These are phyloP conservation scores for Macrotrachela quadricornifera DNA, from an alignment of 1,140 invertebrate species.

Conservation along the genomic window DNA sequence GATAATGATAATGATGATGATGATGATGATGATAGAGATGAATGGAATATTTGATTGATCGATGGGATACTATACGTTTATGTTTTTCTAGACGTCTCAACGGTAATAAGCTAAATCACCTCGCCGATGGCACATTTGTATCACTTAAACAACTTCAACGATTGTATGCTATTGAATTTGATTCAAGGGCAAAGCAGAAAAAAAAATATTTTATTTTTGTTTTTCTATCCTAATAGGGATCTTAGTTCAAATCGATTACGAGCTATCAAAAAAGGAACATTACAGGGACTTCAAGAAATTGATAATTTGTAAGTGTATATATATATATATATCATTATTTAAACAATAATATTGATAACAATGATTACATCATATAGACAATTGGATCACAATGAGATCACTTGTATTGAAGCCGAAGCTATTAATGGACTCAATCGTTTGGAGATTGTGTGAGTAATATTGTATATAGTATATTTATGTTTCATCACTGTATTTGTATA, in stretches of 20 bases:
- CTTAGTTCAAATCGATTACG: conserved; percentile 1
- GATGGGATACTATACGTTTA: not conserved
- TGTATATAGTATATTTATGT: not conserved
- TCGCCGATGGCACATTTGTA: conserved; percentile 63
- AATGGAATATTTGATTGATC: not conserved
- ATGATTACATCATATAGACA: not conserved
- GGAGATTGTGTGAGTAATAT: not conserved
- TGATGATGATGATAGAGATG: no score
- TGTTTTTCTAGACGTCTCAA: conserved; percentile 54
- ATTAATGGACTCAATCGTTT: not conserved
- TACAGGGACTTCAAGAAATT: not conserved
- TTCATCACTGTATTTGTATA: no score
- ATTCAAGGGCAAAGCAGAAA: not conserved
- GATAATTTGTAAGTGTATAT: not conserved
- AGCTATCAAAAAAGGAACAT: not conserved
- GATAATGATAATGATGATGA: no score
- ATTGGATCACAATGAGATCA: conserved; percentile 2
- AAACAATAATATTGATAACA: not conserved
- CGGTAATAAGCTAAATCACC: conserved; percentile 72
- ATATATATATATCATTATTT: not conserved
- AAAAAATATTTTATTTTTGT: not conserved
- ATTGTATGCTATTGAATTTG: conserved; percentile 38
- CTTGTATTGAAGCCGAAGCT: conserved; percentile 1
- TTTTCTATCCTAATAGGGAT: not conserved
- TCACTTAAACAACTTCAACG: conserved; percentile 62